These are phyloP conservation scores for Rhodeus uyekii DNA, from an alignment of 2,797 vertebrate genomes.

Conservation along the genomic window DNA sequence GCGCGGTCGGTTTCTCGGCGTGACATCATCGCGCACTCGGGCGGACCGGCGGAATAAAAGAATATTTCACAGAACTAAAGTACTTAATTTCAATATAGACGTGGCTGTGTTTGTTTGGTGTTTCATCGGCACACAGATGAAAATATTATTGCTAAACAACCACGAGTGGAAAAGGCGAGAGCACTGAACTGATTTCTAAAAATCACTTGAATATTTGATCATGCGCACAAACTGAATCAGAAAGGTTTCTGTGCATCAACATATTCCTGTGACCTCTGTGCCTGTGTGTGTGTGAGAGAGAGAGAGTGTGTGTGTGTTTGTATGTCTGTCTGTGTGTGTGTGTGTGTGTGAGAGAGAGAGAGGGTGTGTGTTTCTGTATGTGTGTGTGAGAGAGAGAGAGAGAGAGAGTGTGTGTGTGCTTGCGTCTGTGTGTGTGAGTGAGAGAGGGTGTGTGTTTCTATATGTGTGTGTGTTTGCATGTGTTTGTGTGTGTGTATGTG, in stretches of 20 bases:
- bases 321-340: no score
- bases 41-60: background rate
- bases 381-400: no score
- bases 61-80: background rate
- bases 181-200: background rate
- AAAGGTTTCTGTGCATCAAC: background rate
- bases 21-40: background rate
- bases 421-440: no score
- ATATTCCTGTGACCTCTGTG: background rate
- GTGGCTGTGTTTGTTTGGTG: background rate
- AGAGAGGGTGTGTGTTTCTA: no score
- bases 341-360: no score
- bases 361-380: no score
- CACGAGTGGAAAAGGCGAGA: background rate
- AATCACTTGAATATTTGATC: no score
- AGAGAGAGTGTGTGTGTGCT: no score
- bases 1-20: slow-evolving; percentile 21
- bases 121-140: background rate
- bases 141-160: background rate
- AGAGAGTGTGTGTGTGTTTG: no score
- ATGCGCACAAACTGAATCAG: background rate
- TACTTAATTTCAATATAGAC: background rate
- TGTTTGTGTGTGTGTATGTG: no score
- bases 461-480: no score
- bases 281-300: background rate